A percentile compares a stretch with the other conserved stretches of the same genome.
These are phyloP conservation scores for Aporrectodea caliginosa DNA, from an alignment of 1,140 invertebrate genomes.

Conservation along the genomic window DNA sequence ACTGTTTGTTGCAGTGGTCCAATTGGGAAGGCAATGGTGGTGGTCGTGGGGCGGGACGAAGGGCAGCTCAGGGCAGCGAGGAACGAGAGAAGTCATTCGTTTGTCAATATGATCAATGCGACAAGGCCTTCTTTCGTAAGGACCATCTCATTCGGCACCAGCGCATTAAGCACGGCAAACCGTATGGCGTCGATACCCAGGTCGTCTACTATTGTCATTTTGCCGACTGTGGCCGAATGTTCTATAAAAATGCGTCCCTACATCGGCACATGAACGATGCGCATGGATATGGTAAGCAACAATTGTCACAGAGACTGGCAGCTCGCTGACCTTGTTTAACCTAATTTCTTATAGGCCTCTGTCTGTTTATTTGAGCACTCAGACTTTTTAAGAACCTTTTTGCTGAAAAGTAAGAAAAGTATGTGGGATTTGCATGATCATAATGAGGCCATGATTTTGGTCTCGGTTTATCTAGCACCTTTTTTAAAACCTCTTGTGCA, in stretches of 20 bases:
- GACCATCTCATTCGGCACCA: slow-evolving; percentile 23
- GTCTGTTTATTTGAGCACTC: too few species aligned
- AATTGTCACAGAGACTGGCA: too few species aligned
- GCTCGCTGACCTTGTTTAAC: too few species aligned
- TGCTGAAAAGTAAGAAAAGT: too few species aligned
- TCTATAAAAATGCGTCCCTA: slow-evolving; percentile 19
- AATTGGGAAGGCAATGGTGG: not conserved
- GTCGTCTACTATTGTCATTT: slow-evolving; percentile 10
- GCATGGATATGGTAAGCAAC: slow-evolving; percentile 8
- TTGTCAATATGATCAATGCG: slow-evolving; percentile 13
- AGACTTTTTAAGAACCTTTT: too few species aligned
- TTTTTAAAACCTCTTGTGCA: too few species aligned
- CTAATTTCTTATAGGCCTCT: too few species aligned
- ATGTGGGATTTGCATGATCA: too few species aligned
- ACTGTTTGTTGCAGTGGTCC: not conserved
- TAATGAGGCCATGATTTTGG: too few species aligned
- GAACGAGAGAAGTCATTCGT: slow-evolving; percentile 9
- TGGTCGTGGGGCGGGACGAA: not conserved
- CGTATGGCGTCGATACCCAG: slow-evolving; percentile 11
- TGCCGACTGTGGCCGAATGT: slow-evolving; percentile 10
- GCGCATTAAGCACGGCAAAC: slow-evolving; percentile 23
- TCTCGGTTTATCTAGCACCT: too few species aligned
- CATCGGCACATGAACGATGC: slow-evolving; percentile 8
- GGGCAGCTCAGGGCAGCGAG: not conserved
- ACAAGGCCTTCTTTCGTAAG: slow-evolving; percentile 17